Evolutionary conservation across 2,888 invertebrate species (phyloP), one percentile per base, ranked within the genome.

Genomic region (Automeris io): DNA sequence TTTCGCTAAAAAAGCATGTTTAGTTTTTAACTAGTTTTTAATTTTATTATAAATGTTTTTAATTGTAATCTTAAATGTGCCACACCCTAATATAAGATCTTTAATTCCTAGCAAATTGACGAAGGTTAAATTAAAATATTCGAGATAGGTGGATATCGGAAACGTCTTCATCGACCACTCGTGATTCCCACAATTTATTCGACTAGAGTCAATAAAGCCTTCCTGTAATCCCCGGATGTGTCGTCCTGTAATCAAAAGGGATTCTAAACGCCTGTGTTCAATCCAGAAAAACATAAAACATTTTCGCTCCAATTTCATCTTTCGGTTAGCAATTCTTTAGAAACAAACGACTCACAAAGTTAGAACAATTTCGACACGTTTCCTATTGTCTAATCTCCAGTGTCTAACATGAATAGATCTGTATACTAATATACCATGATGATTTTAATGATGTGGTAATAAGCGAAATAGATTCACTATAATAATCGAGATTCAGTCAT

Each of bases 201-300:
- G 83, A 95, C 90, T 78, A 96, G 88, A 65, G 95, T 92, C 82
- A 96, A 90, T 72, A 97, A 91, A 69, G 95, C 91, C 88, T 93
- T 93, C 89, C 92, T 95, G 91, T 96, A 97, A 90, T 96, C 95
- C 64, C 96, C 96, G 68, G 95, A 95, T 53, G 95, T 95, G 88
- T 96, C 96, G 68, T 92, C 95, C 95, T 95, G 92, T 70, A 93
- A 91, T 73, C 75, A 82, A 81, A 85, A 83, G 54, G 69, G 64
- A 63, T 66, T 70, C 76, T 77, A 64, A 64, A 59, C 64, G 56
- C 47, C 56, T 63, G 54, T 57, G 45, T 47, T 49, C 36, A 45
- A 32, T 45, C 4, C 18, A 46, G 42, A 44, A 38, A 45, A 39
- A 49, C 12, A 41, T 43, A 43, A 40, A 41, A 40, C 47, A 18